Conservation (phyloP, 1,140 invertebrate genomes). For the Rhyzopertha dominica region DNA sequence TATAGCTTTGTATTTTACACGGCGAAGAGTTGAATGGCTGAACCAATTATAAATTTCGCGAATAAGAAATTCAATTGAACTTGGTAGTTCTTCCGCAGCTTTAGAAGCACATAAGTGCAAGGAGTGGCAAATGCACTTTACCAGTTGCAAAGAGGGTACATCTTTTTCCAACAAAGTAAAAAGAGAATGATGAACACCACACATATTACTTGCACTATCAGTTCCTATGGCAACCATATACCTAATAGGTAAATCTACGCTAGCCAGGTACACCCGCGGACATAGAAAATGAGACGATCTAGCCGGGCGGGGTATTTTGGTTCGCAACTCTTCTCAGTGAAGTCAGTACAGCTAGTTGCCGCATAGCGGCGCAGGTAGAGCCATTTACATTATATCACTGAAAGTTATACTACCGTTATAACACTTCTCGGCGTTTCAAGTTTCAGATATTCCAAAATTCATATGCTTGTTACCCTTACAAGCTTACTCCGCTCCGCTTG, state of each 20-base stretch:
- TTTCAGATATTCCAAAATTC: too few species aligned
- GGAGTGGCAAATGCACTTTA: conserved; percentile 30
- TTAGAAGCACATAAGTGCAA: conserved; percentile 33
- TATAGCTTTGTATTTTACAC: neutral
- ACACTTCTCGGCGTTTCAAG: too few species aligned
- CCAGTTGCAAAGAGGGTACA: conserved; percentile 19
- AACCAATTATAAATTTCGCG: conserved; percentile 9
- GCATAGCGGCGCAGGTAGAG: too few species aligned
- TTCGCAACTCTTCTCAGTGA: too few species aligned
- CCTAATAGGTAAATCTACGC: neutral
- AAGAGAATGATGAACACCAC: neutral
- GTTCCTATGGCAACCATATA: conserved; percentile 3
- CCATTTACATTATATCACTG: too few species aligned
- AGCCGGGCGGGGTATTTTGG: too few species aligned
- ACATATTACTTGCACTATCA: conserved; percentile 7
- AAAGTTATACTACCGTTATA: too few species aligned
- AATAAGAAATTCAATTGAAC: conserved; percentile 1
- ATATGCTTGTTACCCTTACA: too few species aligned
- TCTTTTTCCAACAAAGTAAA: conserved; percentile 12
- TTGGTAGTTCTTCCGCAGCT: conserved; percentile 23
- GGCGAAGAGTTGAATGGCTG: neutral
- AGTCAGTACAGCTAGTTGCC: too few species aligned
- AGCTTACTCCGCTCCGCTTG: too few species aligned
- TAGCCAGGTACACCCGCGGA: too few species aligned
- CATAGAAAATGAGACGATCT: too few species aligned